Conservation (phyloP, 2,888 invertebrate species). For the Caenorhabditis uteleia region DNA sequence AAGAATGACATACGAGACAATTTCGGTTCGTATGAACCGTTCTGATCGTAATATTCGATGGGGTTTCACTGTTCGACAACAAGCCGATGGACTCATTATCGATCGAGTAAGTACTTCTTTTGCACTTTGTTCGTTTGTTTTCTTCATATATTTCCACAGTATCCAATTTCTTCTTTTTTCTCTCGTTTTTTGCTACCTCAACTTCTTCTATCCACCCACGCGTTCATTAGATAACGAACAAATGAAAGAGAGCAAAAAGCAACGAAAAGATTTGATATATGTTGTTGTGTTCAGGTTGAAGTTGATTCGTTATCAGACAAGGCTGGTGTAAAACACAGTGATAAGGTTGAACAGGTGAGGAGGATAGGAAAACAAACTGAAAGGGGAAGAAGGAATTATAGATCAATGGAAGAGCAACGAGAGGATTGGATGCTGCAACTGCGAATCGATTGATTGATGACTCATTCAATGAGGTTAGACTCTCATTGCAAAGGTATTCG, state of each 20-base stretch:
- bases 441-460: slow-evolving; percentile 40
- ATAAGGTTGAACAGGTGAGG: slow-evolving; percentile 40
- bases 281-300: slow-evolving; percentile 46
- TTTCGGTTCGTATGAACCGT: slow-evolving; percentile 64
- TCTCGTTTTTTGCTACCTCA: not conserved
- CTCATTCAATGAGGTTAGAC: slow-evolving; percentile 40
- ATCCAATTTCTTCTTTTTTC: not conserved
- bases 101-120: slow-evolving; percentile 30
- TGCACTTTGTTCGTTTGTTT: no score
- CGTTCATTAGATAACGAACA: slow-evolving; percentile 1
- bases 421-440: slow-evolving; percentile 35
- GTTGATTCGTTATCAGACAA: slow-evolving; percentile 59
- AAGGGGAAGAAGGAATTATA: slow-evolving; percentile 1
- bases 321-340: slow-evolving; percentile 53
- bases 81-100: slow-evolving; percentile 45
- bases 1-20: slow-evolving; percentile 61
- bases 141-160: no score
- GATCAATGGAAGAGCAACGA: slow-evolving; percentile 34
- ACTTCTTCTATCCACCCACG: slow-evolving; percentile 2
- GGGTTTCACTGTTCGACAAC: slow-evolving; percentile 55
- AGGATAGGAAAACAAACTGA: not conserved
- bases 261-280: no score
- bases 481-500: slow-evolving; percentile 41
- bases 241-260: slow-evolving; percentile 3
- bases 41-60: slow-evolving; percentile 59